Conservation (phyloP, 2,888 invertebrate genomes). For the Uloborus plumipes region DNA sequence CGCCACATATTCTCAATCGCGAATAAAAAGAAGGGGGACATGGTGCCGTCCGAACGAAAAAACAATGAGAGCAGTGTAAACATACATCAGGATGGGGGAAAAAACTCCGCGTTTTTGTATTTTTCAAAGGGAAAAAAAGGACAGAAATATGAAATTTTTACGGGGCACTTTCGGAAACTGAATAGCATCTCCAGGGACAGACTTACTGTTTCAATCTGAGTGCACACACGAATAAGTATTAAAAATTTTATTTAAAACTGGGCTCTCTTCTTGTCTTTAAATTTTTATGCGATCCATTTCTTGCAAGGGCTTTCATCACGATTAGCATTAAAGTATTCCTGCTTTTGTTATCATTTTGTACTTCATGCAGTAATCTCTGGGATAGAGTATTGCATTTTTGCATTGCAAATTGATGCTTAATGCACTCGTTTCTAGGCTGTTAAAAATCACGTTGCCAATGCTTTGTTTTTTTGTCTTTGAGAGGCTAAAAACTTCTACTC, state of each 20-base stretch:
- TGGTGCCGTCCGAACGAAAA: neutral
- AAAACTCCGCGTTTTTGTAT: neutral
- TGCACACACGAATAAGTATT: constrained; percentile 15
- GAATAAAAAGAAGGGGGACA: neutral
- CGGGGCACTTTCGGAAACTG: constrained; percentile 4
- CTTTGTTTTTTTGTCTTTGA: no score
- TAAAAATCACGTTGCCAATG: no score
- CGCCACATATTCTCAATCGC: no score
- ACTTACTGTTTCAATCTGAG: constrained; percentile 2
- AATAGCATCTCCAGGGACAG: constrained; percentile 3
- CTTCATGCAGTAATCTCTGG: no score
- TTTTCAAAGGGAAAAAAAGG: neutral
- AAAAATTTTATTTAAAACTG: constrained; percentile 23
- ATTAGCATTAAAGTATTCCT: no score
- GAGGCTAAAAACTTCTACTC: no score
- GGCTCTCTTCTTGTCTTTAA: no score
- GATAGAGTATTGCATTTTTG: neutral
- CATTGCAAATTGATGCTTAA: neutral
- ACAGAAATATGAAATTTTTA: constrained; percentile 16
- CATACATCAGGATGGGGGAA: neutral
- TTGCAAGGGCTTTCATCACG: neutral
- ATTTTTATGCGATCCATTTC: neutral
- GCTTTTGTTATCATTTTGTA: no score
- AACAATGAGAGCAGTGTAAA: constrained; percentile 17
- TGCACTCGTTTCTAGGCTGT: neutral